Base-by-base conservation (phyloP, 2,113 vertebrate genomes). In the Menidia beryllina region DNA sequence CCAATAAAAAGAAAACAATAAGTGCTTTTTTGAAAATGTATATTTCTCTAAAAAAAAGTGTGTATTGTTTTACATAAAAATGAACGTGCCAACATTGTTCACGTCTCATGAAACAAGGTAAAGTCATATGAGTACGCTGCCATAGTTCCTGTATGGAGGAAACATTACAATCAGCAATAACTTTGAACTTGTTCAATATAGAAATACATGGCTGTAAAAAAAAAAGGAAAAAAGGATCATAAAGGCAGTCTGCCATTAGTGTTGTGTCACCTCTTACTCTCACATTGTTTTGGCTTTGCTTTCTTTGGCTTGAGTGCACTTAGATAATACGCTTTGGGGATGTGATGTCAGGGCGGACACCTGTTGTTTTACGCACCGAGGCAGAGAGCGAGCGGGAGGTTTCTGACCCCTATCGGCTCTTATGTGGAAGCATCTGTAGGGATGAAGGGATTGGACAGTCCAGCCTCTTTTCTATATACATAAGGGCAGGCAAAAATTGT, bases 301-400 rank as follows among this genome's bases (percentile, higher is more conserved):
- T 73, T 81, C 51, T 76, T 88, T 88, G 90, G 80, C 86, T 12
- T 27, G 5, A 11, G 38, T 20, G 68, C 47, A 1, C 58, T 38
- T 38, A 30, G 66, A 55, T 30, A 57, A 53, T 23, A 34, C 6
- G 3, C 75, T 72, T 14, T 41, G 30, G n/a, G 87, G 86, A 85
- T 11, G 26, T 78, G 85, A 88, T 76, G 84, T 89, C 82, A 86
- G 50, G 21, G 50, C 52, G 8, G 59, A 86, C 41, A 91, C 88
- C 90, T 90, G 86, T 58, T 20, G 45, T 69, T 80, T 59, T 86
- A 85, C 84, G 87, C 82, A 86, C 71, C 23, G 4, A 79, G 77
- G 36, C 45, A 2, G 73, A n/a, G 38, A 54, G 56, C 0, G 26
- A 77, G 49, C 56, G 1, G 58, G 71, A 9, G 78, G 77, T 64